phyloP scores from a whole-genome alignment of 2,797 vertebrate species.

The Anguilla marmorata region DNA sequence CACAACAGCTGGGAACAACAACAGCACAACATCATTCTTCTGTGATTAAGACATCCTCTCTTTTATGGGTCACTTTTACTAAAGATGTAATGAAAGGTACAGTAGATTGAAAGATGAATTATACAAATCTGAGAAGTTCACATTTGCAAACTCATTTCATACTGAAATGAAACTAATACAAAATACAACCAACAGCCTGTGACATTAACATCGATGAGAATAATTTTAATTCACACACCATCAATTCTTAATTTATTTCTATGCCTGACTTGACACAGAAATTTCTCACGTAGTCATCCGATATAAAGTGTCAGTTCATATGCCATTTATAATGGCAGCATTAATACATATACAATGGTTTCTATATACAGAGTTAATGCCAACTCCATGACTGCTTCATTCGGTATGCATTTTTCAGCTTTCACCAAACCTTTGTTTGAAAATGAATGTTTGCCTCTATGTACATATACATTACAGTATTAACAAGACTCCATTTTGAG shows the following conservation, averaged over 20 bases:
- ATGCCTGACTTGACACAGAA: neutral
- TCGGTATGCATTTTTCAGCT: neutral
- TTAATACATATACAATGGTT: neutral
- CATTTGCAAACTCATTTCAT: slow-evolving; percentile 67
- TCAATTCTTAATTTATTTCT: neutral
- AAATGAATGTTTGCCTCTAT: neutral
- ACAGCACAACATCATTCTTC: slow-evolving; percentile 60
- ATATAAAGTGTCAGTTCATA: neutral
- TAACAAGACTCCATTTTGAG: neutral
- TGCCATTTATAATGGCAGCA: neutral
- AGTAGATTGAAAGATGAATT: slow-evolving; percentile 45
- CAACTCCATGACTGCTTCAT: slow-evolving; percentile 6
- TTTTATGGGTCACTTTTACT: slow-evolving; percentile 47
- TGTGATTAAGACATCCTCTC: slow-evolving; percentile 52
- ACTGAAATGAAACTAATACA: slow-evolving; percentile 66
- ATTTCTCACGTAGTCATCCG: neutral
- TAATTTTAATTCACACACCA: neutral
- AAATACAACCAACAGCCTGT: slow-evolving; percentile 60
- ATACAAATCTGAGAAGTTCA: slow-evolving; percentile 70
- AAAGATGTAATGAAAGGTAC: slow-evolving; percentile 47
- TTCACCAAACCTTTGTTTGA: neutral
- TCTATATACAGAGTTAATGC: neutral
- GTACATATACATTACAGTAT: neutral
- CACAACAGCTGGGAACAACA: slow-evolving; percentile 63
- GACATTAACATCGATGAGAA: slow-evolving; percentile 32